phyloP scores from a whole-genome alignment of 2,888 invertebrate genomes.

The Rotaria magnacalcarata region DNA sequence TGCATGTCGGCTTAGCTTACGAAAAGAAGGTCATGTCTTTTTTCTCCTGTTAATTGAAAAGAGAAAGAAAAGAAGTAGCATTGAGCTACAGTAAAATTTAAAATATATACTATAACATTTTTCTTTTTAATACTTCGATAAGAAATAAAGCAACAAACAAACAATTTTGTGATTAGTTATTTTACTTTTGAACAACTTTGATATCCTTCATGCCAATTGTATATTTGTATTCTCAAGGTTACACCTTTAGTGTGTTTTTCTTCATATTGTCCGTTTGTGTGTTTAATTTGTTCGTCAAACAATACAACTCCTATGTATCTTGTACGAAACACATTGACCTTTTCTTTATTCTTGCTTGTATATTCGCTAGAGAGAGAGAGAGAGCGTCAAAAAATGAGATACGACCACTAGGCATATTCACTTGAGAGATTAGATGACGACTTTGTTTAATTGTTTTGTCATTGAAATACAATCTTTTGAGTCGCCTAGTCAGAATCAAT shows the following conservation, averaged over 20 bases:
- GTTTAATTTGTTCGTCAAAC: constrained; percentile 27
- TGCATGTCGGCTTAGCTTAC: not conserved
- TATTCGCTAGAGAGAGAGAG: not conserved
- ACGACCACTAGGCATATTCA: not conserved
- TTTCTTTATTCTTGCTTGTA: constrained; percentile 7
- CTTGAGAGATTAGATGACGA: not conserved
- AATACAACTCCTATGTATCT: constrained; percentile 13
- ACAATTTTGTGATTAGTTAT: not conserved
- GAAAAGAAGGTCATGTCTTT: constrained; percentile 4
- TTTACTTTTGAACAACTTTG: not conserved
- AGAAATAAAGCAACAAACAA: not conserved
- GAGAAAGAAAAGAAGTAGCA: not conserved
- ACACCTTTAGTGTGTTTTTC: constrained; percentile 1
- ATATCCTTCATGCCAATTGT: not conserved
- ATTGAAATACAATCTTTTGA: not conserved
- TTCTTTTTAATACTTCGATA: not conserved
- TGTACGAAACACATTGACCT: not conserved
- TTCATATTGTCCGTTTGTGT: not conserved
- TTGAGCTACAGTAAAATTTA: not conserved
- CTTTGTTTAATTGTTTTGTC: not conserved
- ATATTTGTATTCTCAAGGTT: not conserved
- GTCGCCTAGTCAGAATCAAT: not conserved
- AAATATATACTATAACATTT: not conserved
- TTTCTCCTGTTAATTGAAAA: not conserved
- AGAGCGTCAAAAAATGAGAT: not conserved